phyloP scores from a whole-genome alignment of 2,888 invertebrate species.

The Steinernema hermaphroditum region DNA sequence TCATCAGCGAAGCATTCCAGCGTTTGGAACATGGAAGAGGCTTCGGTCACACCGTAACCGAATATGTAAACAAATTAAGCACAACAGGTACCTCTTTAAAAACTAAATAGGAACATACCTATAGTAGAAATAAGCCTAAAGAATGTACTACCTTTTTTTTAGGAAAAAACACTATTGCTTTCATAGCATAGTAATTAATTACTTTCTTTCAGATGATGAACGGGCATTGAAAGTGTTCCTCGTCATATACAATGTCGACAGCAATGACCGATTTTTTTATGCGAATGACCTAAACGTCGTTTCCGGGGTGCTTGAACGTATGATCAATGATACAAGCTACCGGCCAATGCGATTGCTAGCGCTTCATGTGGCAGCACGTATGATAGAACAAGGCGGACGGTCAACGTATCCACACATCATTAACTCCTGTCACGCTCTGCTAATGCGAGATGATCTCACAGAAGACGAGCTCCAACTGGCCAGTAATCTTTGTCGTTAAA shows the following conservation, averaged over 20 bases:
- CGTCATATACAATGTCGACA: not conserved
- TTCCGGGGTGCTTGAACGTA: not conserved
- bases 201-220: not conserved
- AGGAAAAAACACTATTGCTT: too few relatives aligned
- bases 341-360: not conserved
- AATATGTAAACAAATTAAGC: not conserved
- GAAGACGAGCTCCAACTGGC: too few relatives aligned
- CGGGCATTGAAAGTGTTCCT: not conserved
- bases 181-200: too few relatives aligned
- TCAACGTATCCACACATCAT: not conserved
- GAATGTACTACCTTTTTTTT: too few relatives aligned
- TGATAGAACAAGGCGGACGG: not conserved
- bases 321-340: not conserved
- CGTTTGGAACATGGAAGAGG: not conserved
- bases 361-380: not conserved
- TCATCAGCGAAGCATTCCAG: not conserved
- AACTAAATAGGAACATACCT: too few relatives aligned
- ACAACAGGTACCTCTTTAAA: not conserved
- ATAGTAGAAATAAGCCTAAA: too few relatives aligned
- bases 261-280: not conserved
- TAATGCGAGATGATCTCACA: not conserved
- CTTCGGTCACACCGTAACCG: not conserved
- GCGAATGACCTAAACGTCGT: conserved; percentile 1
- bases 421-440: not conserved
- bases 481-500: too few relatives aligned